Evolutionary conservation across 1,140 invertebrate species (phyloP).

Genomic region (Pseudomyrmex pallidus): DNA sequence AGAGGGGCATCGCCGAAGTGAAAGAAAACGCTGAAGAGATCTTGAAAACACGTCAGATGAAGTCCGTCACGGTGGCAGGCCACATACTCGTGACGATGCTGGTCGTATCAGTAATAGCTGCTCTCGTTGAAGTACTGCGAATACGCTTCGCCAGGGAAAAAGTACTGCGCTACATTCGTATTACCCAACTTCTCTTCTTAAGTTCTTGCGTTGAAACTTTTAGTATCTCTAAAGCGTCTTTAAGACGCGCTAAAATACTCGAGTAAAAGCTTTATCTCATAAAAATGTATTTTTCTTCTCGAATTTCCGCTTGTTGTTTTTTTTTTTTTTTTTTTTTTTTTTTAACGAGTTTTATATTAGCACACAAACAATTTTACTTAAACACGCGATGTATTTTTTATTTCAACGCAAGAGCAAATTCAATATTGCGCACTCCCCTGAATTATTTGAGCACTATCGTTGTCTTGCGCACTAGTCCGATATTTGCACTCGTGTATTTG

Average conservation of each 20-base stretch:
- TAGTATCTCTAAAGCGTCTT: conserved; percentile 17
- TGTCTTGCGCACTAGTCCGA: not conserved
- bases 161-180: conserved; percentile 68
- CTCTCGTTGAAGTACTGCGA: conserved; percentile 78
- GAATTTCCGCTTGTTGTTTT: not conserved
- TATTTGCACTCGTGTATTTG: conserved; percentile 17
- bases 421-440: not conserved
- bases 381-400: not conserved
- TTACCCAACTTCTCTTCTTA: conserved; percentile 40
- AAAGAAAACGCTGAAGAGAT: conserved; percentile 63
- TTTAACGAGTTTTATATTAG: too few relatives aligned
- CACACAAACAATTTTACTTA: too few relatives aligned
- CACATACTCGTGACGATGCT: conserved; percentile 79
- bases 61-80: conserved; percentile 76
- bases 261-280: not conserved
- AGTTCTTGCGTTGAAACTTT: conserved; percentile 47
- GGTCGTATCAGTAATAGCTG: conserved; percentile 77
- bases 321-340: not conserved
- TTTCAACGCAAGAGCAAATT: conserved; percentile 25
- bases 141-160: conserved; percentile 77
- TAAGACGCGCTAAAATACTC: not conserved
- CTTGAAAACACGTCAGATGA: conserved; percentile 66
- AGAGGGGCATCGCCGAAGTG: conserved; percentile 42
- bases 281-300: not conserved
- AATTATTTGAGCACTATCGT: conserved; percentile 15